Base-by-base conservation (phyloP, 2,888 invertebrate genomes). In the Mythimna loreyi region DNA sequence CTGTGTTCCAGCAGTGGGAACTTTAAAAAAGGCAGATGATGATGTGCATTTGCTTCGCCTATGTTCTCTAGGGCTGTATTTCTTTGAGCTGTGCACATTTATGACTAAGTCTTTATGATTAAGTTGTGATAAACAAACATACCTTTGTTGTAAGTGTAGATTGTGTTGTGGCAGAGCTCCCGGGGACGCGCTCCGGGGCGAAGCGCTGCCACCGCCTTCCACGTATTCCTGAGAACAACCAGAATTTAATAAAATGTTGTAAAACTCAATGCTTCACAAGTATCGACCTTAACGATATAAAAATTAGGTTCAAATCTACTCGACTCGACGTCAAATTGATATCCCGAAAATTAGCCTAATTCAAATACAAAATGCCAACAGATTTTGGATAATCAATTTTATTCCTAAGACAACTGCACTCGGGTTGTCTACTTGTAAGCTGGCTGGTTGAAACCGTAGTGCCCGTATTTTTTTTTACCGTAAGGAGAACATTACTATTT, bases 131-230 rank as follows among this genome's bases (percentile, higher is more conserved):
- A 59, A 6, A 49, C 16, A 19, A 23, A 69, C 68, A 30, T 75
- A 94, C 94, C 95, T 94, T 76, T 95, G 95, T 84, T 96, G 95
- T 86, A 95, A 80, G 70, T 95, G 95, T 75, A 95, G 78, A 72
- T 93, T 95, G 84, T 96, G 95, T 82, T 96, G 95, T 3, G 93
- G 95, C 71, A 95, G 76, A 0, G 94, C 94, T 55, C 94, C 93
- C 0, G 96, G 96, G 0, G 96, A 96, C 0, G 94, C 92, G 60
- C 96, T 96, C 23, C 96, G 82, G 0, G 96, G 95, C 0, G 96
- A 96, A 2, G 94, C 95, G 65, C 95, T 95, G 21, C 96, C 96
- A 0, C 95, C 95, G 0, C 96, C 95, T 84, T 96, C 96, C 6
- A 92, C 95, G 43, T 95, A 96, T 72, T 96, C 96, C 96, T 95